Conservation (phyloP, 2,113 vertebrate species). For the Manacus vitellinus region DNA sequence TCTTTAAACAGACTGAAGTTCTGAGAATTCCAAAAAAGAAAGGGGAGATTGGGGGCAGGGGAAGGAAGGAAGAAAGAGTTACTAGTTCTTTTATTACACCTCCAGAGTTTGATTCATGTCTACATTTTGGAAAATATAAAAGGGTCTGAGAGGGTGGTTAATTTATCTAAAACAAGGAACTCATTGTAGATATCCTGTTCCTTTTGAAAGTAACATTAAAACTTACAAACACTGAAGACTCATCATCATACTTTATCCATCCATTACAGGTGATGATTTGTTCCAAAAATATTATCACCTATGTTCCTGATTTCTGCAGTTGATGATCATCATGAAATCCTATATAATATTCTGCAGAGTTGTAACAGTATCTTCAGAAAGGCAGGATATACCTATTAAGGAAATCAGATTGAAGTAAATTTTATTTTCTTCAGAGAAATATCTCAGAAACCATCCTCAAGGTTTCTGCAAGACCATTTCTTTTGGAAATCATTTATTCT, state of each 20-base stretch:
- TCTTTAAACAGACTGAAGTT: not conserved
- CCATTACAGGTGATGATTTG: not conserved
- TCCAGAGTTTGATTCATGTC: not conserved
- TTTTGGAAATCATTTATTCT: not conserved
- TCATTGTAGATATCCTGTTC: not conserved
- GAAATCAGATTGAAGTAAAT: not conserved
- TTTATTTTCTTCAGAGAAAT: not conserved
- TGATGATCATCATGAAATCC: not conserved
- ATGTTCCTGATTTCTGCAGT: not conserved
- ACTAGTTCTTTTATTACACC: not conserved
- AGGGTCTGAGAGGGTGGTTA: not conserved
- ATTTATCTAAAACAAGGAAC: not conserved
- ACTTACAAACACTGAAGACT: not conserved
- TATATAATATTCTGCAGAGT: not conserved
- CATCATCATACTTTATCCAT: not conserved
- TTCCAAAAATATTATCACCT: not conserved
- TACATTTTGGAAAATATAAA: not conserved
- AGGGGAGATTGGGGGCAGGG: accelerated
- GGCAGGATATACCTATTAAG: not conserved
- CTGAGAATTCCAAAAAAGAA: not conserved
- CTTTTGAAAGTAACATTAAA: not conserved
- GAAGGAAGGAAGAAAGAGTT: not conserved
- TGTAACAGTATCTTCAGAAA: not conserved
- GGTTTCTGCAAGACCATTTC: not conserved
- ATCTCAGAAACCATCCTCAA: not conserved